These are phyloP conservation scores for Plecotus auritus DNA, from an alignment of 2,113 vertebrate genomes.

Conservation along the genomic window DNA sequence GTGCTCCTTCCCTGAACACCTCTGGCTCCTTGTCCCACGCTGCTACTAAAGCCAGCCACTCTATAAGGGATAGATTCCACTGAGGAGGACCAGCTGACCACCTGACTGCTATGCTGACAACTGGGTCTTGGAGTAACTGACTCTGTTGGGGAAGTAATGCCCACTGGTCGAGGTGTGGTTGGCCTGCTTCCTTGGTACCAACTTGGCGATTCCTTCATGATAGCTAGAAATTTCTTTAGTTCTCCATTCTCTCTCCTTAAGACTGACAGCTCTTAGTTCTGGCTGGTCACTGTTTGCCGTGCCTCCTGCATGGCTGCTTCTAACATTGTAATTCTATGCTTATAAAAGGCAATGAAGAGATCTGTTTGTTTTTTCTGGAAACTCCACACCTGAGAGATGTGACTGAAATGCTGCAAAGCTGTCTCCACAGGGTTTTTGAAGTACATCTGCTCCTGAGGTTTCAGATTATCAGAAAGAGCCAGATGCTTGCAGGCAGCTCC, in stretches of 20 bases:
- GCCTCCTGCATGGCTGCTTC: slow-evolving; percentile 83
- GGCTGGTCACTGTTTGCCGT: slow-evolving; percentile 74
- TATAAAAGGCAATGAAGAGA: slow-evolving; percentile 81
- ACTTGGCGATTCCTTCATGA: slow-evolving; percentile 79
- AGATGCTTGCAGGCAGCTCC: slow-evolving; percentile 64
- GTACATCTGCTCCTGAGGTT: slow-evolving; percentile 87
- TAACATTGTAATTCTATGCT: slow-evolving; percentile 79
- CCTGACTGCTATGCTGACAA: slow-evolving; percentile 76
- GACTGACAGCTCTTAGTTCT: slow-evolving; percentile 78
- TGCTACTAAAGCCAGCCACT: slow-evolving; percentile 37
- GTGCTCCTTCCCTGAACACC: too few relatives aligned
- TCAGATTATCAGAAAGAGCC: slow-evolving; percentile 71
- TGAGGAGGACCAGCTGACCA: slow-evolving; percentile 73
- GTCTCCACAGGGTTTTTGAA: slow-evolving; percentile 86
- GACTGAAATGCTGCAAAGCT: slow-evolving; percentile 81
- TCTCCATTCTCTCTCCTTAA: slow-evolving; percentile 85
- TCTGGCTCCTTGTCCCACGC: slow-evolving; percentile 6
- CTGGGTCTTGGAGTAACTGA: slow-evolving; percentile 78
- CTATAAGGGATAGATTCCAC: slow-evolving; percentile 64
- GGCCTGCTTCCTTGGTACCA: slow-evolving; percentile 70
- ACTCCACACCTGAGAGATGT: slow-evolving; percentile 85
- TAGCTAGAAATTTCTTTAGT: slow-evolving; percentile 85
- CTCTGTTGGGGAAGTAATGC: slow-evolving; percentile 87
- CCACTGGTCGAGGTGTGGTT: slow-evolving; percentile 86
- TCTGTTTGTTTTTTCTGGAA: slow-evolving; percentile 88